Conservation (phyloP, 2,888 invertebrate species). For the Pogonocherus hispidulus region DNA sequence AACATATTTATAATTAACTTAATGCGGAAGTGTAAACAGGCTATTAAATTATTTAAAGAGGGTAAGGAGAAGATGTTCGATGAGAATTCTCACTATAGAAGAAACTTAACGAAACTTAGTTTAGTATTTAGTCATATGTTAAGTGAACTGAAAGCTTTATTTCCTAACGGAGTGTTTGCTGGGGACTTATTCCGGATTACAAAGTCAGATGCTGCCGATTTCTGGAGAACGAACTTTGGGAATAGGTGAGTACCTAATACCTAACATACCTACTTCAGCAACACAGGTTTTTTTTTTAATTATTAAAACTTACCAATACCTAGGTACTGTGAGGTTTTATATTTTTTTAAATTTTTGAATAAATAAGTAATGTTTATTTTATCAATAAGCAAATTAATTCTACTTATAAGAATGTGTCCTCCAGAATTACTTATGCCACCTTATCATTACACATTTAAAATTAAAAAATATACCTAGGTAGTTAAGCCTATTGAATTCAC, state of each 20-base stretch:
- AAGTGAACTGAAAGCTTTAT: conserved; percentile 98
- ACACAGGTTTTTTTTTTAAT: too few species aligned
- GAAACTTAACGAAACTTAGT: conserved; percentile 97
- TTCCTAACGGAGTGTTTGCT: conserved; percentile 95
- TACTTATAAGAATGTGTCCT: too few species aligned
- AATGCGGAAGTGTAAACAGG: conserved; percentile 98
- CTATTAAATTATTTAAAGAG: conserved; percentile 97
- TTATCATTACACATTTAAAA: too few species aligned
- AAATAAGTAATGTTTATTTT: too few species aligned
- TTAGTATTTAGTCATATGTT: conserved; percentile 99
- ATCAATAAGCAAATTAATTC: too few species aligned
- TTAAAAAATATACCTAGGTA: too few species aligned
- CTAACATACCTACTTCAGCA: too few species aligned
- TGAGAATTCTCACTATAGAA: conserved; percentile 92
- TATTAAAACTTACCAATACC: too few species aligned
- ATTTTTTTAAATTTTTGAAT: too few species aligned
- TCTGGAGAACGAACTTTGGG: conserved; percentile 97
- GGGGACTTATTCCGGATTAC: conserved; percentile 99
- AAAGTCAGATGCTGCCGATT: conserved; percentile 98
- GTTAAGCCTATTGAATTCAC: too few species aligned
- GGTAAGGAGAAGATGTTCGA: conserved; percentile 99
- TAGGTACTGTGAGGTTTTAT: too few species aligned
- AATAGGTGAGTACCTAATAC: conserved; percentile 81
- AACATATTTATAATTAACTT: conserved; percentile 98
- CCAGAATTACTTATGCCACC: too few species aligned